phyloP scores from a whole-genome alignment of 1,140 invertebrate genomes.

The Samia ricini region DNA sequence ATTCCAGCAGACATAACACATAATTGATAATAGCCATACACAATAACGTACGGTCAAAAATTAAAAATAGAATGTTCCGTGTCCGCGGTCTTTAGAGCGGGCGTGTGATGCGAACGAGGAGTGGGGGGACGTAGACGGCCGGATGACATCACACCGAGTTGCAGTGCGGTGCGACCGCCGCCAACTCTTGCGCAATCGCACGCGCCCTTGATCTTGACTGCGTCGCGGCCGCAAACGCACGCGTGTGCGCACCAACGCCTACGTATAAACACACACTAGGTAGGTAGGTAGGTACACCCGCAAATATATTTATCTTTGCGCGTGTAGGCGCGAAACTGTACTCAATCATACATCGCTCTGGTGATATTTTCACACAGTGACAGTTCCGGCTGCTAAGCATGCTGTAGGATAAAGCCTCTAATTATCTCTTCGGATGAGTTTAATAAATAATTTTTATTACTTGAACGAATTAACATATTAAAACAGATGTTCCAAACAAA shows the following conservation, averaged over 20 bases:
- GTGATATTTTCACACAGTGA: slow-evolving; percentile 31
- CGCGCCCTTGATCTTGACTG: slow-evolving; percentile 75
- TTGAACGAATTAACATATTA: background rate
- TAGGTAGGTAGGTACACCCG: slow-evolving; percentile 47
- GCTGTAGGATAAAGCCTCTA: slow-evolving; percentile 25
- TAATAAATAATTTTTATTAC: background rate
- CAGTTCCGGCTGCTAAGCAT: slow-evolving; percentile 33
- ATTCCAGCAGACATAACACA: slow-evolving; percentile 6
- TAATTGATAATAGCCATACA: slow-evolving; percentile 13
- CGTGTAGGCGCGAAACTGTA: slow-evolving; percentile 65
- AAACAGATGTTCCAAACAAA: background rate
- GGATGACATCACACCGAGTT: slow-evolving; percentile 70
- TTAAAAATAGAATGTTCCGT: slow-evolving; percentile 70
- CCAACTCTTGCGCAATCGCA: slow-evolving; percentile 73
- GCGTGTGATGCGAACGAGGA: slow-evolving; percentile 39
- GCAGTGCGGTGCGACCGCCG: slow-evolving; percentile 69
- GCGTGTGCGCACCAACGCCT: slow-evolving; percentile 56
- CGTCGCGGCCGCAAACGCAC: slow-evolving; percentile 62
- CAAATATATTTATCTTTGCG: slow-evolving; percentile 69
- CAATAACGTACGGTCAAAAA: slow-evolving; percentile 45
- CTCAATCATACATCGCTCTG: slow-evolving; percentile 38
- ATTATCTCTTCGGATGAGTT: slow-evolving; percentile 20
- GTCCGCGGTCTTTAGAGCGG: slow-evolving; percentile 63
- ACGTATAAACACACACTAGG: slow-evolving; percentile 53
- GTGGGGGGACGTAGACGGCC: slow-evolving; percentile 45